These are phyloP conservation scores for Mirza zaza DNA, from an alignment of 2,113 vertebrate genomes.

Conservation along the genomic window DNA sequence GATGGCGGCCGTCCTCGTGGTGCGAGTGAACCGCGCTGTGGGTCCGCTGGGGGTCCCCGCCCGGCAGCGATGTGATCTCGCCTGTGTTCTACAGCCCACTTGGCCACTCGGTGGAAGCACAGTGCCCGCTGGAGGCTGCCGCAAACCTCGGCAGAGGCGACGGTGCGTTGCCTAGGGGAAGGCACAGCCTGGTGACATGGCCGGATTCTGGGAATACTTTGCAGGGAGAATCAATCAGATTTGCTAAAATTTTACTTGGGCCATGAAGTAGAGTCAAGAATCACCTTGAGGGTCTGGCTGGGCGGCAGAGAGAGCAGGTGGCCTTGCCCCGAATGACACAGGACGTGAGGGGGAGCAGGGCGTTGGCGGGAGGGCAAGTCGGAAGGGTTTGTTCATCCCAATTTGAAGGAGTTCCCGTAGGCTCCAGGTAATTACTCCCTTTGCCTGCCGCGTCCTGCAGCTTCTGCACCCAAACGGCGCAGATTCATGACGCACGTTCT, in stretches of 20 bases:
- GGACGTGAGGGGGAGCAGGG: not conserved
- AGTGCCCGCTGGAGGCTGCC: not conserved
- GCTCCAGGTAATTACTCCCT: rapidly evolving
- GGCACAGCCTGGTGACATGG: rapidly evolving
- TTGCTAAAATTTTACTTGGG: not conserved
- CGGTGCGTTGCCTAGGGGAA: not conserved
- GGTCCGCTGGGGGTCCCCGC: too few relatives aligned
- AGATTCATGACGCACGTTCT: not conserved
- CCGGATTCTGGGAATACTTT: not conserved
- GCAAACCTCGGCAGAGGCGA: too few relatives aligned
- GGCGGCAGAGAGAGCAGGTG: too few relatives aligned
- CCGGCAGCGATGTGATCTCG: not conserved
- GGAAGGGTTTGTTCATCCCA: rapidly evolving
- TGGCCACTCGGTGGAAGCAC: not conserved
- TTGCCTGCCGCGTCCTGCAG: not conserved
- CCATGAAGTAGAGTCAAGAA: not conserved
- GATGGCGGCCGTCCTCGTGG: rapidly evolving
- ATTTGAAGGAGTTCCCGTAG: not conserved
- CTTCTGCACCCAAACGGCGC: not conserved
- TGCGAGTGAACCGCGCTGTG: rapidly evolving
- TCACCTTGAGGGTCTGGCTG: not conserved
- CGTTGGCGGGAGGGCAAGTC: not conserved
- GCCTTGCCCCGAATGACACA: not conserved
- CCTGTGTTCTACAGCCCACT: rapidly evolving
- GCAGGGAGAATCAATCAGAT: not conserved